phyloP scores from a whole-genome alignment of 2,888 invertebrate species.

The Agrochola lychnidis region DNA sequence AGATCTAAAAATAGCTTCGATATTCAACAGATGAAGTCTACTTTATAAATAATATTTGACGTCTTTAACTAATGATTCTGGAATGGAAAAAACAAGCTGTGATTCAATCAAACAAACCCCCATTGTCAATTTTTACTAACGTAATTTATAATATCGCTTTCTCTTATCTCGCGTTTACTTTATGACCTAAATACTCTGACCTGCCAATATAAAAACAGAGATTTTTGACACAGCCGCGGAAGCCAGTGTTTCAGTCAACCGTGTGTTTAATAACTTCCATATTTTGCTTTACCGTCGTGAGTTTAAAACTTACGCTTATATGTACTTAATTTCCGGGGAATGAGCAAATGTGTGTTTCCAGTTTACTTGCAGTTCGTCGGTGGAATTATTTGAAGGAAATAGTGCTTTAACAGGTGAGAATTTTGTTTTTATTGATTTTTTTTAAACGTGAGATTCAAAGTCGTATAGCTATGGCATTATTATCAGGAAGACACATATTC shows the following conservation, averaged over 20 bases:
- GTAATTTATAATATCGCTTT: neutral
- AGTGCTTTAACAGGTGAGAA: constrained; percentile 26
- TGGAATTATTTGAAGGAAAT: constrained; percentile 27
- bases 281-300: constrained; percentile 41
- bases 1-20: constrained; percentile 25
- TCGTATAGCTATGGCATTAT: no score
- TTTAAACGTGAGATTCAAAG: neutral
- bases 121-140: constrained; percentile 18
- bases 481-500: neutral
- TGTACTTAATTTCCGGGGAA: constrained; percentile 39
- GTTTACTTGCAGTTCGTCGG: constrained; percentile 4
- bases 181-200: constrained; percentile 13
- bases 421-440: neutral
- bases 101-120: constrained; percentile 35
- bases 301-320: constrained; percentile 28
- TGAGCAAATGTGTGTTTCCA: constrained; percentile 41
- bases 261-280: constrained; percentile 34
- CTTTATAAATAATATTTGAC: constrained; percentile 43
- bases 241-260: constrained; percentile 28
- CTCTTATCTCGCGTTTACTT: constrained; percentile 23
- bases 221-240: constrained; percentile 35
- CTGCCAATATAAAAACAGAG: constrained; percentile 17
- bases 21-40: constrained; percentile 31
- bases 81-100: constrained; percentile 35
- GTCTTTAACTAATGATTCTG: constrained; percentile 9